These are phyloP conservation scores for Dolomedes plantarius DNA, from an alignment of 2,888 invertebrate genomes.

Conservation along the genomic window DNA sequence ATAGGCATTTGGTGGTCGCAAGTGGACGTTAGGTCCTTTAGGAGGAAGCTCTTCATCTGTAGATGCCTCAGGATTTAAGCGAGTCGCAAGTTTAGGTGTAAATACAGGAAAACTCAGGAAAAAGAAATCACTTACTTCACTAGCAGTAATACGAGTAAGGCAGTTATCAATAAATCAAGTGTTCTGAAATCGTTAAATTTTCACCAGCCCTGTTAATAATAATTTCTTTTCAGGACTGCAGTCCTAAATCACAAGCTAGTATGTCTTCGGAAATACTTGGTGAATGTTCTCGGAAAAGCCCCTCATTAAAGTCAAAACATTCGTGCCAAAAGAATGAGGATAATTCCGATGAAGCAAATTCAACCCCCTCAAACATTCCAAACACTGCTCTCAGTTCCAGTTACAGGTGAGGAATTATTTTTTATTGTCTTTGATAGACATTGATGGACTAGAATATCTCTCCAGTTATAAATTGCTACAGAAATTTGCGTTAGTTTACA, in stretches of 20 bases:
- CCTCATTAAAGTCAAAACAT: slow-evolving; percentile 38
- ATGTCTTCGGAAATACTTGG: slow-evolving; percentile 60
- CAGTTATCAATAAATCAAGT: neutral
- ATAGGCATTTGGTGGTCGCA: slow-evolving; percentile 89
- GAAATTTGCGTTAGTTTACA: too few species aligned
- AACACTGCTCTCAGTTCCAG: slow-evolving; percentile 25
- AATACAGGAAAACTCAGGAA: slow-evolving; percentile 77
- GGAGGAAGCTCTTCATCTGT: slow-evolving; percentile 80
- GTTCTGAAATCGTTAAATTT: too few species aligned
- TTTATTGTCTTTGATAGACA: too few species aligned
- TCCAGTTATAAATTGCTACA: too few species aligned
- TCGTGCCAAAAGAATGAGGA: slow-evolving; percentile 20
- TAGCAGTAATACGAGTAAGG: slow-evolving; percentile 79
- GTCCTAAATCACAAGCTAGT: slow-evolving; percentile 69
- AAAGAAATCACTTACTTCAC: slow-evolving; percentile 82
- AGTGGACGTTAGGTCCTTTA: slow-evolving; percentile 83
- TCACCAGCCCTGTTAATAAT: too few species aligned
- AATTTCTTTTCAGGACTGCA: slow-evolving; percentile 75
- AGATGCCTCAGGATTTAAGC: slow-evolving; percentile 72
- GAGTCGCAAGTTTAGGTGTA: slow-evolving; percentile 73
- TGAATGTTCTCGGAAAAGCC: slow-evolving; percentile 60
- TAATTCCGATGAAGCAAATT: slow-evolving; percentile 19
- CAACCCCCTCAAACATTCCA: slow-evolving; percentile 18
- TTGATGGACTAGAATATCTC: too few species aligned
- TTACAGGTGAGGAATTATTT: slow-evolving; percentile 24